These are phyloP conservation scores for Adrianichthys oophorus DNA, from an alignment of 2,797 vertebrate species.

Conservation along the genomic window DNA sequence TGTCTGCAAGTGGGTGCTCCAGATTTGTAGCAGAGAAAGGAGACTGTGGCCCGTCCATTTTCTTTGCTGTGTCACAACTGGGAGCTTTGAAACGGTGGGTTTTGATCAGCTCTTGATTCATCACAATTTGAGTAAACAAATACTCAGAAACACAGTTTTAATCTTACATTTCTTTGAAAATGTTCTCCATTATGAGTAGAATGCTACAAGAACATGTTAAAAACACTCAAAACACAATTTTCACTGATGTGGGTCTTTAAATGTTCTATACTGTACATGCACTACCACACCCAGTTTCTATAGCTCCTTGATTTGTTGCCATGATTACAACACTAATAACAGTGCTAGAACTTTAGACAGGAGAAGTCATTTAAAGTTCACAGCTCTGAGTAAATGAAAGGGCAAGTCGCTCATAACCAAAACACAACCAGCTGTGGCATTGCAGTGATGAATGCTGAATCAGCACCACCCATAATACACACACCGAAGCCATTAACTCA, in stretches of 20 bases:
- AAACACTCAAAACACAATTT: neutral
- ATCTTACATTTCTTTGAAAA: constrained; percentile 9
- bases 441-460: constrained; percentile 71
- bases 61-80: no score
- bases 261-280: neutral
- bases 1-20: no score
- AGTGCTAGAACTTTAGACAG: constrained; percentile 33
- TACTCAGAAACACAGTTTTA: no score
- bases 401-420: constrained; percentile 59
- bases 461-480: constrained; percentile 59
- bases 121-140: no score
- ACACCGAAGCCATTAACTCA: constrained; percentile 56
- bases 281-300: constrained; percentile 5
- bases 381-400: constrained; percentile 60
- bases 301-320: constrained; percentile 45
- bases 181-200: constrained; percentile 8
- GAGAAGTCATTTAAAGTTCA: constrained; percentile 71
- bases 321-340: constrained; percentile 41
- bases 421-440: constrained; percentile 81
- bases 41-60: no score
- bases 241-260: no score
- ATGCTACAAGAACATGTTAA: neutral
- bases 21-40: no score
- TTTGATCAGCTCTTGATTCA: no score
- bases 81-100: no score